A percentile compares a stretch with the other conserved stretches of the same genome.
Conservation (phyloP, 2,113 vertebrate species). For the Tilapia sparmanii region DNA sequence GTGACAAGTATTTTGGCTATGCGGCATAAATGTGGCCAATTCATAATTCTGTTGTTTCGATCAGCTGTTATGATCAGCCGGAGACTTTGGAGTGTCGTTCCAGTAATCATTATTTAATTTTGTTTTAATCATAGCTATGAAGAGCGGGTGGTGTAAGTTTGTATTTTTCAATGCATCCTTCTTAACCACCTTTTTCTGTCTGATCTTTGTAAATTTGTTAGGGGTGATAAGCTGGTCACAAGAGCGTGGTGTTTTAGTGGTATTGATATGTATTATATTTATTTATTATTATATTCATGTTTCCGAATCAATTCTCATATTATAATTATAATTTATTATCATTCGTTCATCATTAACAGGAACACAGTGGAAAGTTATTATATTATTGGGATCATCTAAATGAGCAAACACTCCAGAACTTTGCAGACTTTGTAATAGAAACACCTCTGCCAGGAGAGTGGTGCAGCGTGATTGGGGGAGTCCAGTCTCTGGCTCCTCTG, state of each 20-base stretch:
- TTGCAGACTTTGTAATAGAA: background rate
- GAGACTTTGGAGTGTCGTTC: background rate
- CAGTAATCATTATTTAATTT: background rate
- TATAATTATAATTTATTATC: background rate
- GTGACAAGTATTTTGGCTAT: background rate
- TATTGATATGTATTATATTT: background rate
- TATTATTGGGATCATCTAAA: background rate
- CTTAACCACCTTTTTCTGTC: background rate
- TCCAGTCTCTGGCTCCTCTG: background rate
- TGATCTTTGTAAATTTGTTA: background rate
- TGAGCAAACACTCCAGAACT: background rate
- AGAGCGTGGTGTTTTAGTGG: background rate
- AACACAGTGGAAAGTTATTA: background rate
- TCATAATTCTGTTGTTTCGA: background rate
- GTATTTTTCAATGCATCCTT: background rate
- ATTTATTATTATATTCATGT: background rate
- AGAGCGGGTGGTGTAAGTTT: rapidly evolving
- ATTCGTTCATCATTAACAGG: background rate
- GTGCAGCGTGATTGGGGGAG: background rate
- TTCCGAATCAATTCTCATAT: background rate
- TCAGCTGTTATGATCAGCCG: background rate
- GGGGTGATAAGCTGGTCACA: background rate
- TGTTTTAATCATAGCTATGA: background rate
- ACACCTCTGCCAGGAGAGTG: background rate
- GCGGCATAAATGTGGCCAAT: background rate